Evolutionary conservation across 2,797 vertebrate species (phyloP).

Genomic region (Cyprinella venusta): DNA sequence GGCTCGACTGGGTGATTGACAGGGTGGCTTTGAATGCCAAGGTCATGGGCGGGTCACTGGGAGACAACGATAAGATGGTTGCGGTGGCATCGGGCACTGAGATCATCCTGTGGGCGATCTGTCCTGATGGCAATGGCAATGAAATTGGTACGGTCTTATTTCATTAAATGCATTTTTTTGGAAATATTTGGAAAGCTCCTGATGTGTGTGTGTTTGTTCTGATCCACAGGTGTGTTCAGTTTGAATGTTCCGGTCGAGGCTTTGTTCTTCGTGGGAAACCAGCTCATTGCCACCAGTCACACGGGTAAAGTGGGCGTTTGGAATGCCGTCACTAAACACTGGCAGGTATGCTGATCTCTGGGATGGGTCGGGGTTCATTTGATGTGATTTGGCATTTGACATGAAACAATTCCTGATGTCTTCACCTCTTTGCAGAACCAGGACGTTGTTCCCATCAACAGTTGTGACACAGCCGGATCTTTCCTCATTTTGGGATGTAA

Average conservation of each 20-base stretch:
- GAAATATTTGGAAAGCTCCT: neutral
- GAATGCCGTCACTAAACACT: conserved; percentile 95
- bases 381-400: neutral
- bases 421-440: conserved; percentile 80
- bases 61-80: conserved; percentile 94
- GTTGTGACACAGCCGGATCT: conserved; percentile 89
- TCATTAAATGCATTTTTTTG: neutral
- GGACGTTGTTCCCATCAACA: conserved; percentile 92
- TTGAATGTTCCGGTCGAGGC: conserved; percentile 88
- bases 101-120: conserved; percentile 91
- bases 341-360: conserved; percentile 80
- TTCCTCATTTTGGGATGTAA: conserved; percentile 91
- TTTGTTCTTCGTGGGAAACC: conserved; percentile 92
- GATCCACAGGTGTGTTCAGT: conserved; percentile 84
- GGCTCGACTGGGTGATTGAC: conserved; percentile 90
- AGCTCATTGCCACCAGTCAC: conserved; percentile 93
- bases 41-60: conserved; percentile 85
- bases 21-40: conserved; percentile 88
- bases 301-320: conserved; percentile 92
- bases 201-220: neutral
- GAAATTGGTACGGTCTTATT: conserved; percentile 82
- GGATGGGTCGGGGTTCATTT: too few species aligned
- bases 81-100: conserved; percentile 84
- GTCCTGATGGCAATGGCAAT: conserved; percentile 83
- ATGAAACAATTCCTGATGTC: neutral